phyloP scores from a whole-genome alignment of 2,888 invertebrate species.

The Parelbella ahira region DNA sequence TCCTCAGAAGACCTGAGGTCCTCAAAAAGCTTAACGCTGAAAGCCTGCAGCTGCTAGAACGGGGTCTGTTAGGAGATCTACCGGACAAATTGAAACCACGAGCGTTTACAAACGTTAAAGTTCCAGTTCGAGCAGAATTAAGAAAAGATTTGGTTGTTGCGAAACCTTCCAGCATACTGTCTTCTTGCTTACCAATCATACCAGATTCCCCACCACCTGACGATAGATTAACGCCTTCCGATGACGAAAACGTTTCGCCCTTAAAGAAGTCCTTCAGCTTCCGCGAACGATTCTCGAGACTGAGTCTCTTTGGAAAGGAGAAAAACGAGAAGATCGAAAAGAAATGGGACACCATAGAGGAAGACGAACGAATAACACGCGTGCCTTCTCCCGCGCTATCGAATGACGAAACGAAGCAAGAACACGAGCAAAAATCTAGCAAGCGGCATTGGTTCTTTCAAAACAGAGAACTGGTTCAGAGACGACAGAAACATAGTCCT shows the following conservation, averaged over 20 bases:
- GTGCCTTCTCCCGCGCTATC: slow-evolving; percentile 28
- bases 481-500: slow-evolving; percentile 42
- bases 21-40: slow-evolving; percentile 65
- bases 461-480: slow-evolving; percentile 55
- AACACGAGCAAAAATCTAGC: slow-evolving; percentile 50
- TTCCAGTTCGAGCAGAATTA: slow-evolving; percentile 48
- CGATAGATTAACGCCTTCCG: slow-evolving; percentile 40
- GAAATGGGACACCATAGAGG: slow-evolving; percentile 53
- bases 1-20: slow-evolving; percentile 56
- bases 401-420: slow-evolving; percentile 36
- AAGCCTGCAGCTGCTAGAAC: slow-evolving; percentile 60
- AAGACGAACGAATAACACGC: slow-evolving; percentile 42
- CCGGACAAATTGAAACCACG: slow-evolving; percentile 63
- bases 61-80: slow-evolving; percentile 65
- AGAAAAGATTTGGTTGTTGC: slow-evolving; percentile 62
- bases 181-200: slow-evolving; percentile 56
- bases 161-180: slow-evolving; percentile 65
- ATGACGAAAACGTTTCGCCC: slow-evolving; percentile 53
- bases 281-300: slow-evolving; percentile 61
- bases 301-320: slow-evolving; percentile 59
- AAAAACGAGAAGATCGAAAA: slow-evolving; percentile 42
- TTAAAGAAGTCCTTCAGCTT: slow-evolving; percentile 70
- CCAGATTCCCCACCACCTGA: slow-evolving; percentile 50
- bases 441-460: slow-evolving; percentile 70
- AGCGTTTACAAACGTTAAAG: slow-evolving; percentile 36